A percentile compares a stretch with the other conserved stretches of the same genome.
Evolutionary conservation across 2,888 invertebrate genomes (phyloP).

Genomic region (Drosophila neotestacea): DNA sequence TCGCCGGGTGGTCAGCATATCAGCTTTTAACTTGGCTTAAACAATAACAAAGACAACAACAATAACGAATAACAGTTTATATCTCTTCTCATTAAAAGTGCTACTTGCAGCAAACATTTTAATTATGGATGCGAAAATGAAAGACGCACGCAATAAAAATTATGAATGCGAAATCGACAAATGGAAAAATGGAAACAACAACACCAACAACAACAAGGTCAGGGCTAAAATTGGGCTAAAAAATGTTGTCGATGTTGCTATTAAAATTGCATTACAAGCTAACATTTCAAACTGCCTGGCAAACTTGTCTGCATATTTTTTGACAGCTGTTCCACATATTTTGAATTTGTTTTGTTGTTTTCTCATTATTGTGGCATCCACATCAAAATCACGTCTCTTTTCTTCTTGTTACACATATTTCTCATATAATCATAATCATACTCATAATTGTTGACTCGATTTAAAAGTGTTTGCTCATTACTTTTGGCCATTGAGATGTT

Average conservation of each 20-base stretch:
- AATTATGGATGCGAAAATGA: slow-evolving; percentile 71
- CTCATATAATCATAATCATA: slow-evolving; percentile 42
- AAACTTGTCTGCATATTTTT: slow-evolving; percentile 29
- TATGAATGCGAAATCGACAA: slow-evolving; percentile 24
- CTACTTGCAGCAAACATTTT: slow-evolving; percentile 73
- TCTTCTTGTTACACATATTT: slow-evolving; percentile 62
- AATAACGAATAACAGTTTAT: slow-evolving; percentile 16
- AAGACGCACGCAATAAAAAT: slow-evolving; percentile 40
- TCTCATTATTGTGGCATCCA: slow-evolving; percentile 48
- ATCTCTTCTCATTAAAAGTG: slow-evolving; percentile 61
- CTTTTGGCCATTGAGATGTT: slow-evolving; percentile 61
- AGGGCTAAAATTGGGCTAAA: slow-evolving; percentile 47
- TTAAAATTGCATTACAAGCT: slow-evolving; percentile 61
- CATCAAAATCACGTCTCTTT: slow-evolving; percentile 65
- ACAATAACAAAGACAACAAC: neutral
- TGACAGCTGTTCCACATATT: slow-evolving; percentile 71
- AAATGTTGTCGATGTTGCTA: slow-evolving; percentile 35
- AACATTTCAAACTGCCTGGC: slow-evolving; percentile 16
- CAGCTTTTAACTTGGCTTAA: slow-evolving; percentile 23
- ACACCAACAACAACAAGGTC: slow-evolving; percentile 43
- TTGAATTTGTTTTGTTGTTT: neutral
- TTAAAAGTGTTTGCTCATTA: slow-evolving; percentile 27
- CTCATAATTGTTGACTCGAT: slow-evolving; percentile 27
- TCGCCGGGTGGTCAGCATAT: slow-evolving; percentile 53
- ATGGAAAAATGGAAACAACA: slow-evolving; percentile 10